Evolutionary conservation across 2,113 vertebrate species (phyloP), one percentile per base, ranked within the genome.

Genomic region (Pipa parva): DNA sequence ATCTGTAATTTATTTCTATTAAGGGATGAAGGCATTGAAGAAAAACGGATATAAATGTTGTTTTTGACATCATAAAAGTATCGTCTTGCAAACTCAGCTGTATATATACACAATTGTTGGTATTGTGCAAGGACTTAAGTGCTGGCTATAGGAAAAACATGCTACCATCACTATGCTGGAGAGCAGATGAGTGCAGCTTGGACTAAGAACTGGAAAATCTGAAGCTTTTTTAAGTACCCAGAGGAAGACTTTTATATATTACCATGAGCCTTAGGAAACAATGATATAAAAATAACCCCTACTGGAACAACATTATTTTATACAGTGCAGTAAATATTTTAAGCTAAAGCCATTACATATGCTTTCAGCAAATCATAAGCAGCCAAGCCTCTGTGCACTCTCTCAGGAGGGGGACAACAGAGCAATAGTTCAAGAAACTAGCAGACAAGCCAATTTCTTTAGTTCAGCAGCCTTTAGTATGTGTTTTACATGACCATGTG

Each of bases 1-100:
- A 48, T 76, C 59, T 73, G 25, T 63, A 65, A 63, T 65, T 58
- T 26, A 55, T 76, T 75, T 73, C 51, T 33, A 51, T 64, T 72
- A 59, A 75, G 70, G 72, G 51, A 31, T 71, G 5, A 70, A 70
- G 63, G 70, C 57, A 62, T 71, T 22, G 37, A 33, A 70, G 57
- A 55, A 31, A 29, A 61, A 63, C 37, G 29, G 54, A 21, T 59
- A 20, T 70, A 72, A 74, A 64, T 71, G 64, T 65, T 72, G 55
- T 13, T 20, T 72, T 71, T 60, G 59, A 39, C n/a, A 31, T 71
- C 66, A 13, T 52, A 61, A 45, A 48, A 28, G 3, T 50, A 42
- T 66, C 67, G 42, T 63, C 29, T 63, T 5, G 7, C 33, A 22
- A 58, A 29, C 33, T 8, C 27, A 33, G 55, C 63, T 66, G 63